Conservation (phyloP, 2,888 invertebrate species). For the Horisme vitalbata region DNA sequence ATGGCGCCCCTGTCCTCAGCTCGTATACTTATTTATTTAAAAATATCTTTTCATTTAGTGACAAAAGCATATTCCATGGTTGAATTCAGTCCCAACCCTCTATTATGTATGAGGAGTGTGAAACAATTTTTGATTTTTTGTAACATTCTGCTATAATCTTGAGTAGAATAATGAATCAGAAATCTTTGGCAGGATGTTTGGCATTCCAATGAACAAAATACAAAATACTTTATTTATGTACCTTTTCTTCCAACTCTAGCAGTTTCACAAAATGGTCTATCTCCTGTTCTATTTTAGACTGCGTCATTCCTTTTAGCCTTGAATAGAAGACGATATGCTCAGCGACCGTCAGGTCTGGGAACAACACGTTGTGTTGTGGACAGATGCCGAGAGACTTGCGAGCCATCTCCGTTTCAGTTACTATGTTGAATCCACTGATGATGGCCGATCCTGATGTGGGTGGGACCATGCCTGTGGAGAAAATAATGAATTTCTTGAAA, state of each 20-base stretch:
- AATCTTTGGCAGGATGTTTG: too few species aligned
- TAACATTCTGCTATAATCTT: too few species aligned
- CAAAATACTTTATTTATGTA: slow-evolving; percentile 41
- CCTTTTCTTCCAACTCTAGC: slow-evolving; percentile 87
- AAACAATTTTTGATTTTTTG: too few species aligned
- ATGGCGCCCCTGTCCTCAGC: too few species aligned
- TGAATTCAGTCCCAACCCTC: too few species aligned
- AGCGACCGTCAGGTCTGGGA: slow-evolving; percentile 91
- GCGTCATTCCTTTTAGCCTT: slow-evolving; percentile 85
- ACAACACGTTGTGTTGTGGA: slow-evolving; percentile 94
- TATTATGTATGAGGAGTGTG: too few species aligned
- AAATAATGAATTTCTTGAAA: too few species aligned
- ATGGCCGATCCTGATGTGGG: slow-evolving; percentile 88
- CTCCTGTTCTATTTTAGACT: slow-evolving; percentile 80
- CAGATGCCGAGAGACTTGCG: slow-evolving; percentile 90
- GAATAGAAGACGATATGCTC: slow-evolving; percentile 94
- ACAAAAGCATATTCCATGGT: too few species aligned
- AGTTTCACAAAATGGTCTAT: slow-evolving; percentile 86
- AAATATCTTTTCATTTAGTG: too few species aligned
- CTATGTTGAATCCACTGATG: slow-evolving; percentile 88
- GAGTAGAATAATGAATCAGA: too few species aligned
- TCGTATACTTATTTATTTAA: too few species aligned
- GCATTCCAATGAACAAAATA: too few species aligned
- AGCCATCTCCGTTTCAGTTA: slow-evolving; percentile 86
- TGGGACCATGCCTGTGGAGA: slow-evolving; percentile 83